These are phyloP conservation scores for Phengaris alcon DNA, from an alignment of 2,888 invertebrate species.

Conservation along the genomic window DNA sequence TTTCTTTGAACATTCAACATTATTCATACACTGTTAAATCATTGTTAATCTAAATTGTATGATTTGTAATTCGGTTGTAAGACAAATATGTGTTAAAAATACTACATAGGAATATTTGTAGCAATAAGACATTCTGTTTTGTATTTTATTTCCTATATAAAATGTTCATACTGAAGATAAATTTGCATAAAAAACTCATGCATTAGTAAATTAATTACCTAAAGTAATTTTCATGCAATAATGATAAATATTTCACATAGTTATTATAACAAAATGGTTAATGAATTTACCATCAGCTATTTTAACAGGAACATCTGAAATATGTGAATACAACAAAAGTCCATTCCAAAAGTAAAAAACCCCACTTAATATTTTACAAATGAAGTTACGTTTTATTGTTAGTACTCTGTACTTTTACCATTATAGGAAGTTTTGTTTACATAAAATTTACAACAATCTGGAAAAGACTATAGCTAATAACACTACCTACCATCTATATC, in stretches of 20 bases:
- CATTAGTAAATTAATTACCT: not conserved
- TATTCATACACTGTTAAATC: too few relatives aligned
- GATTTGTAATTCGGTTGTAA: too few relatives aligned
- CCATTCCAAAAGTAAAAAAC: not conserved
- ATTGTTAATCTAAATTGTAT: too few relatives aligned
- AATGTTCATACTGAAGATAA: not conserved
- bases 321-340: not conserved
- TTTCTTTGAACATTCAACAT: too few relatives aligned
- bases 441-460: not conserved
- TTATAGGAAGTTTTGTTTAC: not conserved
- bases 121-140: too few relatives aligned
- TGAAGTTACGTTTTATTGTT: not conserved
- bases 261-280: not conserved
- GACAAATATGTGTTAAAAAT: too few relatives aligned
- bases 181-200: constrained; percentile 12
- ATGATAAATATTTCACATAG: not conserved
- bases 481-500: not conserved
- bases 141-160: not conserved
- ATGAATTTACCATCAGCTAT: not conserved
- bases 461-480: not conserved
- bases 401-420: not conserved
- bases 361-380: too few relatives aligned
- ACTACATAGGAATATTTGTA: too few relatives aligned
- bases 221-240: constrained; percentile 21
- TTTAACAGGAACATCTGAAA: not conserved